Evolutionary conservation across 2,888 invertebrate genomes (phyloP), one percentile per base, ranked within the genome.

Genomic region (Drosophila buzzatii): DNA sequence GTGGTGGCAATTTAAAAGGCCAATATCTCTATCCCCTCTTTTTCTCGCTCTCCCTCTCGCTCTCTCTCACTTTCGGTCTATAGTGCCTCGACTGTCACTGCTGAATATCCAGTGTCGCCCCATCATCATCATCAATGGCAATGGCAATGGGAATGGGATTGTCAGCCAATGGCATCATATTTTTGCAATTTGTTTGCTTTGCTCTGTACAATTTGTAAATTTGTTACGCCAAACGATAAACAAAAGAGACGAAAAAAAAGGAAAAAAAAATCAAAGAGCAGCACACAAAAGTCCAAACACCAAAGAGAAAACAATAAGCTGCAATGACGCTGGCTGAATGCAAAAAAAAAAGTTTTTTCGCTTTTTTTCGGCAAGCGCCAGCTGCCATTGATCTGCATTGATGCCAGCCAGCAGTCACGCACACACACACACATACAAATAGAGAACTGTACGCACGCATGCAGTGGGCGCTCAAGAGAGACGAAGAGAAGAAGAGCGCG

Each of bases 331-430:
- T 61, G 58, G 14, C 42, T 64, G 71, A 55, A 59, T 59, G 65
- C 73, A 71, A 79, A 67, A 47, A 58, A 27, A 27, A 56, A 57
- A 47, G 18, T 39, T 59, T 41, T 33, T 63, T 14, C 20, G 14
- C 16, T 65, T 63, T 23, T 23, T 37, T 65, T 65, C 55, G 47
- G 53, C 59, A 57, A 16, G 27, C 72, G 56, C 58, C 74, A 61
- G 63, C 69, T 73, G 76, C 68, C 79, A 88, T 90, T 82, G 90
- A 87, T 86, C 89, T 85, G 89, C 89, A 81, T 85, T 85, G 89
- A 81, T 82, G 73, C 78, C 56, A 69, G 68, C 51, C 65, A 65
- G 47, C 59, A 72, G 42, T 56, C 69, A 56, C 63, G 45, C 49
- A 61, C 70, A 41, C 16, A 52, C 67, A 27, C 20, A 49, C 41